Evolutionary conservation across 2,888 invertebrate genomes (phyloP), one percentile per base, ranked within the genome.

Genomic region (Deladenus siricidicola): DNA sequence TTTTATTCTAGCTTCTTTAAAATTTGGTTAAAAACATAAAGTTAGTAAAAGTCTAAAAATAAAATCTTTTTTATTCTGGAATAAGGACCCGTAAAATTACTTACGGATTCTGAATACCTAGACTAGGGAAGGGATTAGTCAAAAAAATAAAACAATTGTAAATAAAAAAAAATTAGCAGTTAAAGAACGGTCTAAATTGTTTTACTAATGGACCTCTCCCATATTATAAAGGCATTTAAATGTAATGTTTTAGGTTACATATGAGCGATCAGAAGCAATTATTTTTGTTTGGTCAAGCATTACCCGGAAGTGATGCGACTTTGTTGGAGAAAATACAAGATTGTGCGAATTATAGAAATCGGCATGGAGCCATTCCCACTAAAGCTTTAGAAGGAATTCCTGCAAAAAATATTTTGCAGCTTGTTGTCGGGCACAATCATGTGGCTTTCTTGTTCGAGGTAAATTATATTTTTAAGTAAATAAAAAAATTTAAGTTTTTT

Each of bases 371-470:
- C 0, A 54, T 50, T n/a, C 58, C 65, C 24, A 57, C 60, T 1
- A 26, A 44, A 3, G 67, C 64, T 1, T 51, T 71, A 10, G 51
- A 52, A 17, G 28, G 50, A 4, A 45, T 70, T 14, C 54, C 65
- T 1, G 68, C 65, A 2, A 60, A 67, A 17, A 47, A 53, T 0
- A 68, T 73, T 57, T 57, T 57, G 47, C 70, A 73, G 56, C 62
- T 72, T 24, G 71, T 68, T 26, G 63, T 72, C n/a, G 73, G 73
- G 1, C 68, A 71, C 4, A 65, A 58, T 19, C 64, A 71, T 39
- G 50, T 74, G 24, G 74, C 67, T 17, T 60, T 73, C 21, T 50
- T 73, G 50, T 56, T 73, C 1, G 58, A 67, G 34, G 73, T 71
- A 29, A 26, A 52, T 42, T 6, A 8, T 63, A 39, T 10, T 21